phyloP scores from a whole-genome alignment of 2,797 vertebrate species.

The Malurus splendens region DNA sequence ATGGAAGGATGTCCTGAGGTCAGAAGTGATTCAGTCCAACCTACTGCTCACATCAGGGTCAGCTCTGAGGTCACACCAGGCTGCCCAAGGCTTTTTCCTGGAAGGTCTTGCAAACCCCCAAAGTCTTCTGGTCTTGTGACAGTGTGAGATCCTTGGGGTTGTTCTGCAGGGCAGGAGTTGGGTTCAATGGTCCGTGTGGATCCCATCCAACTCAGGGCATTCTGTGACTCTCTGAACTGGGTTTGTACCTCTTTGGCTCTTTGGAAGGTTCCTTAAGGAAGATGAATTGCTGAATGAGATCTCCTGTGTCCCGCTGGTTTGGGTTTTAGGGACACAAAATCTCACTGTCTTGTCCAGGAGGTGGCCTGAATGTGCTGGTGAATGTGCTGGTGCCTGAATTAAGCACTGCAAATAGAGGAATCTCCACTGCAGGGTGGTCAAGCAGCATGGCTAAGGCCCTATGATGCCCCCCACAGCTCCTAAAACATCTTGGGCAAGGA shows the following conservation, averaged over 20 bases:
- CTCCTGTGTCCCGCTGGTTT: background rate
- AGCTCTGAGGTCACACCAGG: background rate
- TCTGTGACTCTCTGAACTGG: fast-evolving
- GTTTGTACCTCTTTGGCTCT: background rate
- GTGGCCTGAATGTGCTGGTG: background rate
- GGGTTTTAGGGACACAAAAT: background rate
- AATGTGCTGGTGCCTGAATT: background rate
- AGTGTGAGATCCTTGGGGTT: background rate
- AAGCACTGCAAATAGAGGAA: background rate
- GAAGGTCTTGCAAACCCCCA: background rate
- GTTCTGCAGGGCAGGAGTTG: background rate
- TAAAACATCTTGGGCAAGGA: background rate
- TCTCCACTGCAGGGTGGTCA: background rate
- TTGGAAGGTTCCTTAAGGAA: background rate
- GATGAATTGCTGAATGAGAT: background rate
- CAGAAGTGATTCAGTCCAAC: background rate
- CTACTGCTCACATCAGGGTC: background rate
- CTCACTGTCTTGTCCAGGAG: background rate
- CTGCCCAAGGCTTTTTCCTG: background rate
- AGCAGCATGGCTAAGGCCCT: background rate
- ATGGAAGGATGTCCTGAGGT: background rate
- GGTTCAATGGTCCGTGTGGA: background rate
- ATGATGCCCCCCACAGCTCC: background rate
- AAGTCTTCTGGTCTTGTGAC: background rate
- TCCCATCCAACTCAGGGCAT: background rate